phyloP scores from a whole-genome alignment of 2,797 vertebrate genomes.

The Rhinogobio ventralis region DNA sequence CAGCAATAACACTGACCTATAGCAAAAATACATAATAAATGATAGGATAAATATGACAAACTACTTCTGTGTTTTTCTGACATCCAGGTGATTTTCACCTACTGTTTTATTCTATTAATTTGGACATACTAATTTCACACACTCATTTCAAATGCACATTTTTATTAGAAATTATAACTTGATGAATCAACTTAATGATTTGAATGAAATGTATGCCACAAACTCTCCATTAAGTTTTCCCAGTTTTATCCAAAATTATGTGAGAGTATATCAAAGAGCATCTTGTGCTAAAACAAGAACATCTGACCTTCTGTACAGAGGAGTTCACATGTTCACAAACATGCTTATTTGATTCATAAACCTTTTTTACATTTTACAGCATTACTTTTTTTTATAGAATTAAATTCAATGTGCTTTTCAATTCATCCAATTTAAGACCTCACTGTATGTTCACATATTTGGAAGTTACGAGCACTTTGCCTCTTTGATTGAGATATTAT shows the following conservation, averaged over 20 bases:
- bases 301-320: neutral
- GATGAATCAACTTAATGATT: neutral
- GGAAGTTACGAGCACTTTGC: neutral
- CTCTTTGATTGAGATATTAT: conserved; percentile 12
- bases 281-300: neutral
- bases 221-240: neutral
- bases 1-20: neutral
- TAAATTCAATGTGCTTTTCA: neutral
- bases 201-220: neutral
- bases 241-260: neutral
- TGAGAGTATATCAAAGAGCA: neutral
- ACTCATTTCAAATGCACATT: neutral
- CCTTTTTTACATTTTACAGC: neutral
- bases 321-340: neutral
- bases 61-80: neutral
- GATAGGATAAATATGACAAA: neutral
- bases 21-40: neutral
- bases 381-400: neutral
- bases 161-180: neutral
- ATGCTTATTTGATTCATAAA: neutral
- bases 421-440: neutral
- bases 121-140: neutral
- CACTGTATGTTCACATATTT: neutral
- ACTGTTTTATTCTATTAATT: neutral
- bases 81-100: neutral